Base-by-base conservation (phyloP, 2,797 vertebrate genomes). In the Eulemur mongoz region DNA sequence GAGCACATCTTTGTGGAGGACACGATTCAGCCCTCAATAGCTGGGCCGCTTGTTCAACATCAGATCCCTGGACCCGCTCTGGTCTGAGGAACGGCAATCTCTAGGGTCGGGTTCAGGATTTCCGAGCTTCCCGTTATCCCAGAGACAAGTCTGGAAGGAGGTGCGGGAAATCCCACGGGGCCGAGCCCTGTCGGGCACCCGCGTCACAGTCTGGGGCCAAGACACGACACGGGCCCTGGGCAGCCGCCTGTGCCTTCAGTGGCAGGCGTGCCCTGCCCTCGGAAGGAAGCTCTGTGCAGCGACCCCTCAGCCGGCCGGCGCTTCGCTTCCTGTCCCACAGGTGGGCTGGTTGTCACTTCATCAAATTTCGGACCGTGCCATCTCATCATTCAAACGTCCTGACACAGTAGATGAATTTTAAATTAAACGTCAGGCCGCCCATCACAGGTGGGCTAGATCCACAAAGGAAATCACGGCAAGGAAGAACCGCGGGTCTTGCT, bases 141-240 rank as follows among this genome's bases (percentile, higher is more conserved):
- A 27, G 35, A 38, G 40, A 38, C 25, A 12, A 54, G 59, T 25
- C 72, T 23, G 35, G 40, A 27, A 32, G 38, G 40, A 22, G n/a
- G 38, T 9, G 1, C 7, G 22, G 59, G 4, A 0, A 1, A 45
- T 4, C 13, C 20, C 2, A 9, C 35, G 10, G 40, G 40, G 45
- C 22, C 0, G 5, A 27, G 59, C 52, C 11, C 0, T 0, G 17
- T 17, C 2, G 3, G 61, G 61, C 61, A 1, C 43, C 25, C 30
- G 18, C 38, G 8, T 27, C 1, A 0, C 11, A 27, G 38, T 2
- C 83, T 25, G 57, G 20, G 18, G 27, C 52, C 40, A 15, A 14
- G 78, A 59, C 18, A 17, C 0, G 78, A 59, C 14, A 13, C 0
- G 25, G 32, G 4, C 61, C 61, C 50, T 23, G 3, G 1, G 23